Evolutionary conservation across 2,888 invertebrate genomes (phyloP), one percentile per base, ranked within the genome.

Genomic region (Lymantria dispar): DNA sequence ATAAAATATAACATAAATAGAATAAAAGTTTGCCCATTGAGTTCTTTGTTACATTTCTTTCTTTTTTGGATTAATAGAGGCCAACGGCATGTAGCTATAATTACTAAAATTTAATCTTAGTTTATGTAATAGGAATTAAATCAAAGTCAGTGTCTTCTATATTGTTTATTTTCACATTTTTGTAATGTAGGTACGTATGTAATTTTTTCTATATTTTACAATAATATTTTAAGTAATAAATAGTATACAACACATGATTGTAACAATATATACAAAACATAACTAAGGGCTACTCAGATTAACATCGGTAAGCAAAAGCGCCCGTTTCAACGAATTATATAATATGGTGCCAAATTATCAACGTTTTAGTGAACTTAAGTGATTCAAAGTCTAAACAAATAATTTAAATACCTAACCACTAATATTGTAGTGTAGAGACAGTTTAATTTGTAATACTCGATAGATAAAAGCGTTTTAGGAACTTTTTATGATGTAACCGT

Each of bases 251-350:
- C 76, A 79, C 74, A 69, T 66, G 52, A 70, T 75, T 64, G 62
- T 74, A 80, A 85, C 80, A 80, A 75, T 85, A 86, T 83, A 70
- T 83, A 87, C 83, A 85, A 68, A 72, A 72, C 63, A 64, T 61
- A 58, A 58, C 54, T 68, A 54, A 44, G 47, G 48, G 45, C 50
- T 54, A 31, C 31, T 45, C 62, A 51, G 54, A 50, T 48, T 54
- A 55, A 61, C 55, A 50, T 49, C 49, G 59, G 52, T 55, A 68
- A 56, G 56, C 53, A 41, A 41, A 36, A 52, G 46, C 49, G 59
- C 57, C 65, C 56, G 29, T 29, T 45, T 41, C 52, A 57, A 60
- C 48, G 42, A 58, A 48, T 56, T 56, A 31, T 54, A 68, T 49
- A 58, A 55, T 29, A 56, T 49, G 59, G 65, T 65, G 62, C 68